Conservation (phyloP, 1,140 invertebrate species). For the Bombus vancouverensis region DNA sequence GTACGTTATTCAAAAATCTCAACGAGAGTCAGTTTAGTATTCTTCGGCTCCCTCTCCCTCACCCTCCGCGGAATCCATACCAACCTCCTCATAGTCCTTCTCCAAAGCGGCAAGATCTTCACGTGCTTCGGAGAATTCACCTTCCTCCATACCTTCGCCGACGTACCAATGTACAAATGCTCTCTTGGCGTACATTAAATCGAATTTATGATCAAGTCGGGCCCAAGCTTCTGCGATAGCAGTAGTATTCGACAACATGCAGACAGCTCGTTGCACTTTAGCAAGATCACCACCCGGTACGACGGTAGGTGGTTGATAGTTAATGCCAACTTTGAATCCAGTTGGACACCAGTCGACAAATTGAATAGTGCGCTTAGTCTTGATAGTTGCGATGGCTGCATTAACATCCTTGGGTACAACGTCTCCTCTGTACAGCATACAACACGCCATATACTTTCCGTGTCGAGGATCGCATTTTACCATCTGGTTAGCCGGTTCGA, state of each 20-base stretch:
- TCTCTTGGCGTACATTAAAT: slow-evolving; percentile 63
- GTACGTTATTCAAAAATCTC: slow-evolving; percentile 22
- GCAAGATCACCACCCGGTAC: slow-evolving; percentile 85
- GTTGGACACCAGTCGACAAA: slow-evolving; percentile 86
- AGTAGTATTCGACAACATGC: slow-evolving; percentile 87
- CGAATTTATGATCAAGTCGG: slow-evolving; percentile 56
- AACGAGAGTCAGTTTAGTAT: slow-evolving; percentile 41
- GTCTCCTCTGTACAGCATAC: slow-evolving; percentile 85
- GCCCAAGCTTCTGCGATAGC: slow-evolving; percentile 62
- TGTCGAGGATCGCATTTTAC: slow-evolving; percentile 84
- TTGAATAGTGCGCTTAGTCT: slow-evolving; percentile 78
- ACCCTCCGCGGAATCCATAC: slow-evolving; percentile 60
- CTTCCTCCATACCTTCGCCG: slow-evolving; percentile 73
- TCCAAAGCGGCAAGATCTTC: slow-evolving; percentile 59
- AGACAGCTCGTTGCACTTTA: slow-evolving; percentile 86
- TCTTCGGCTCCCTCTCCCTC: slow-evolving; percentile 60
- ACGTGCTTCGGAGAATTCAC: slow-evolving; percentile 76
- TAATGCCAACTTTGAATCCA: slow-evolving; percentile 85
- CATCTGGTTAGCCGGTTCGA: slow-evolving; percentile 87
- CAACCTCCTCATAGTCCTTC: slow-evolving; percentile 60
- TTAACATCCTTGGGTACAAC: slow-evolving; percentile 88
- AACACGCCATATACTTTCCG: slow-evolving; percentile 85
- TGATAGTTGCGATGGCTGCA: slow-evolving; percentile 62
- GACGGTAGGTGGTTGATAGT: slow-evolving; percentile 86
- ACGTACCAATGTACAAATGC: slow-evolving; percentile 85